These are phyloP conservation scores for Drosophila lini DNA, from an alignment of 1,140 invertebrate species.

Conservation along the genomic window DNA sequence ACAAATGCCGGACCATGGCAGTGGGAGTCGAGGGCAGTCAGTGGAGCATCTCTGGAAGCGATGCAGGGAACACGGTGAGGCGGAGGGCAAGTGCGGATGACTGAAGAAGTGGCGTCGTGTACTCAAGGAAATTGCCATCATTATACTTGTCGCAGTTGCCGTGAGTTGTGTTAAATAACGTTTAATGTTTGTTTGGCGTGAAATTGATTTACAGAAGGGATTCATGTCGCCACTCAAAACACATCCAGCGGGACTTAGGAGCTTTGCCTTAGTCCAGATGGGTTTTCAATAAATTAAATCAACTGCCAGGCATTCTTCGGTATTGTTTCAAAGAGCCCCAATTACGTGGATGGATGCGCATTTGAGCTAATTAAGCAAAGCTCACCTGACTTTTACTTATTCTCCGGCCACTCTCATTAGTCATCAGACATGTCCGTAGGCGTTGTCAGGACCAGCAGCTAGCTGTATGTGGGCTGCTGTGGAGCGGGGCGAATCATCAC, in stretches of 20 bases:
- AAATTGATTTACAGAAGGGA: constrained; percentile 72
- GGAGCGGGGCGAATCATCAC: constrained; percentile 15
- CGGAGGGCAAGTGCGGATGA: not conserved
- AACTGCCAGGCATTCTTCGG: constrained; percentile 11
- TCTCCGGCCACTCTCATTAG: constrained; percentile 38
- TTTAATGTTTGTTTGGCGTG: constrained; percentile 79
- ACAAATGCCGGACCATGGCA: constrained; percentile 8
- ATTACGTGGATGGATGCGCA: constrained; percentile 53
- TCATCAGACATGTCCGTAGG: constrained; percentile 54
- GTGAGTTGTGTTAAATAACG: constrained; percentile 75
- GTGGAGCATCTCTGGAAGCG: constrained; percentile 38
- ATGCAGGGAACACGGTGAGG: constrained; percentile 7
- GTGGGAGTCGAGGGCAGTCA: not conserved
- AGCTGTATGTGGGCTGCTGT: not conserved
- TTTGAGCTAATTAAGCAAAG: constrained; percentile 69
- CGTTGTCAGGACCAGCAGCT: constrained; percentile 41
- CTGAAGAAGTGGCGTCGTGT: constrained; percentile 48
- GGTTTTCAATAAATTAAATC: constrained; percentile 30
- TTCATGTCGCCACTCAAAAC: constrained; percentile 3
- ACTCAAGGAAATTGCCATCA: constrained; percentile 83
- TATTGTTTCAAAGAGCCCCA: constrained; percentile 33
- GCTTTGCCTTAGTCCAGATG: constrained; percentile 1
- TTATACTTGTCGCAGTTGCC: constrained; percentile 69
- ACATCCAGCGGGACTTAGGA: constrained; percentile 3
- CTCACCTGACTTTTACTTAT: constrained; percentile 62